Evolutionary conservation across 2,797 vertebrate genomes (phyloP).

Genomic region (Enteromius anoplus): DNA sequence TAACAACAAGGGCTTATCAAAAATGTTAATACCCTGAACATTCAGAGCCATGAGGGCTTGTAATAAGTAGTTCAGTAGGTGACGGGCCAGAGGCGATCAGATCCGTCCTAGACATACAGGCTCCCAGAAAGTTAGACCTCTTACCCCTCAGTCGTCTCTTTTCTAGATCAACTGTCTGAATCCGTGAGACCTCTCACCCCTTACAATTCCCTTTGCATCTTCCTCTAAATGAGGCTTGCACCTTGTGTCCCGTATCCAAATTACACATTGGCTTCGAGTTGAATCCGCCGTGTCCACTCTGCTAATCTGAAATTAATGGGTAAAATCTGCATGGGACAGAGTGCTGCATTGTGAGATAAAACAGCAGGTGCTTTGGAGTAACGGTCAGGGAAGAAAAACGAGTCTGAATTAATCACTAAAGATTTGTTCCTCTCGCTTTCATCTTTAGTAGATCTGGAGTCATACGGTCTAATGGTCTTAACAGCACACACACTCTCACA

Average conservation of each 20-base stretch:
- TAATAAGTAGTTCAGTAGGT: neutral
- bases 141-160: slow-evolving; percentile 21
- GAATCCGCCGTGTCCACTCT: slow-evolving; percentile 42
- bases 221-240: neutral
- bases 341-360: slow-evolving; percentile 62
- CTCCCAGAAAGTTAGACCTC: slow-evolving; percentile 9
- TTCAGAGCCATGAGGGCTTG: neutral
- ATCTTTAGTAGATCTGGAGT: slow-evolving; percentile 64
- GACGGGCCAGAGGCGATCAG: neutral
- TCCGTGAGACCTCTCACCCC: slow-evolving; percentile 35
- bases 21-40: neutral
- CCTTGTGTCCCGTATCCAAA: neutral
- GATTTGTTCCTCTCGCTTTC: slow-evolving; percentile 66
- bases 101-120: slow-evolving; percentile 27
- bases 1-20: neutral
- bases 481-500: slow-evolving; percentile 41
- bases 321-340: slow-evolving; percentile 60
- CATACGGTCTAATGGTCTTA: slow-evolving; percentile 58
- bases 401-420: slow-evolving; percentile 66
- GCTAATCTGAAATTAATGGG: slow-evolving; percentile 68
- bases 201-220: neutral
- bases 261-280: slow-evolving; percentile 43
- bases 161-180: slow-evolving; percentile 46
- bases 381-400: slow-evolving; percentile 62
- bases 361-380: slow-evolving; percentile 59